A percentile compares a stretch with the other conserved stretches of the same genome.
These are phyloP conservation scores for Congeria kusceri DNA, from an alignment of 2,888 invertebrate genomes.

Conservation along the genomic window DNA sequence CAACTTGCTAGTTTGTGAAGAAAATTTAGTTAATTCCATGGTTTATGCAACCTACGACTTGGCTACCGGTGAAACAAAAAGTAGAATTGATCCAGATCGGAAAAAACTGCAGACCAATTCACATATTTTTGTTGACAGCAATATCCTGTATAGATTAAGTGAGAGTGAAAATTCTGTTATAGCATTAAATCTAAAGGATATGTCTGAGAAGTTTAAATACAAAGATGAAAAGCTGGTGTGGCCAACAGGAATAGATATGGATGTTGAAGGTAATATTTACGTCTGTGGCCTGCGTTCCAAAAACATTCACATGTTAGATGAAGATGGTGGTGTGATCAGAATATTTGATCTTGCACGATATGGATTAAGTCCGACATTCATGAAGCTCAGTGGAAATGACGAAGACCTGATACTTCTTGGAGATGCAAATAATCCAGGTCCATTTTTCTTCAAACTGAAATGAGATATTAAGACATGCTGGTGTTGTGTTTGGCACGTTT, in stretches of 20 bases:
- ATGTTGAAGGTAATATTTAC: conserved; percentile 16
- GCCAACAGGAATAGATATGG: conserved; percentile 14
- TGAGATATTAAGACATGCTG: no score
- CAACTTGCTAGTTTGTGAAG: no score
- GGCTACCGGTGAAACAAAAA: no score
- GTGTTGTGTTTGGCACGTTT: no score
- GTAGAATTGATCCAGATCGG: neutral
- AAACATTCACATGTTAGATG: conserved; percentile 11
- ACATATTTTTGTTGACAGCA: neutral
- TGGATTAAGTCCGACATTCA: conserved; percentile 4
- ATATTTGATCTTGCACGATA: neutral
- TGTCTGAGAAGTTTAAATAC: neutral
- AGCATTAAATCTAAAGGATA: conserved; percentile 12
- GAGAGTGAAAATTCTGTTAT: neutral
- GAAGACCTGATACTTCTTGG: conserved; percentile 20
- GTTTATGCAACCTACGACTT: no score
- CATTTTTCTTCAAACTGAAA: conserved; percentile 10
- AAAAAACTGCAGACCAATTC: neutral
- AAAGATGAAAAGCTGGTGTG: neutral
- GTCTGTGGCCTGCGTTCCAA: conserved; percentile 9
- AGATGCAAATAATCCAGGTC: conserved; percentile 14
- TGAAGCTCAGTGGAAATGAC: conserved; percentile 11
- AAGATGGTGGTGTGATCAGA: neutral
- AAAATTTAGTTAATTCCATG: no score
- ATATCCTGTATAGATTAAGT: neutral